Base-by-base conservation (phyloP, 2,797 vertebrate species). In the Pteronotus mesoamericanus region DNA sequence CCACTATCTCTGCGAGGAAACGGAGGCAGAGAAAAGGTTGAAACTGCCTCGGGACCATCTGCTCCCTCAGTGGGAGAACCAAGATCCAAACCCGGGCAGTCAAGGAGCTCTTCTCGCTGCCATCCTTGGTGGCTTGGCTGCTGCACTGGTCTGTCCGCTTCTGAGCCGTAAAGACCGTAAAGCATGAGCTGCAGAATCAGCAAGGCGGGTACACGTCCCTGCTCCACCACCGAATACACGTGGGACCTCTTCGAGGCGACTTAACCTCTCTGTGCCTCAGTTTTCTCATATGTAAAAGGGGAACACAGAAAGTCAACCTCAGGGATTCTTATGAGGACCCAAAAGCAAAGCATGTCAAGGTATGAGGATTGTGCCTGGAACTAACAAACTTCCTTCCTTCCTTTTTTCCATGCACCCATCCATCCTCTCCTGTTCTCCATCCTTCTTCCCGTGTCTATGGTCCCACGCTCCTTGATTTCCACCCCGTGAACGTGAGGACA, bases 71-170 rank as follows among this genome's bases (percentile, higher is more conserved):
- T 8, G 8, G 48, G 19, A 15, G 14, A 66, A 10, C 12, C 11
- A 2, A 77, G 48, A n/a, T 29, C 39, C 44, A 19, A 46, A 39
- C 5, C n/a, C n/a, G 6, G 19, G 6, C 2, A 5, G 3, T 10
- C 0, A 1, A 14, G 83, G 48, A 37, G 21, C 39, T 39, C 39
- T 16, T 19, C 15, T 5, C 24, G 22, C 34, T 0, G 21, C 26
- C 4, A 0, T 44, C 37, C 0, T 2, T 12, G 6, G n/a, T 5
- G 84, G 39, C 26, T 19, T 48, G 34, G 57, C 26, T 24, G 26
- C 37, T 2, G 4, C 32, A 0, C 64, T 9, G 8, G 39, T 4
- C 57, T 6, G 42, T 57, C 84, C 32, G 10, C 46, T 34, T 87
- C 29, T 18, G 10, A 59, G 29, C 9, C 46, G 21, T 44, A 34